A percentile compares a stretch with the other conserved stretches of the same genome.
These are phyloP conservation scores for Hyperopisus bebe DNA, from an alignment of 2,113 vertebrate genomes.

Conservation along the genomic window DNA sequence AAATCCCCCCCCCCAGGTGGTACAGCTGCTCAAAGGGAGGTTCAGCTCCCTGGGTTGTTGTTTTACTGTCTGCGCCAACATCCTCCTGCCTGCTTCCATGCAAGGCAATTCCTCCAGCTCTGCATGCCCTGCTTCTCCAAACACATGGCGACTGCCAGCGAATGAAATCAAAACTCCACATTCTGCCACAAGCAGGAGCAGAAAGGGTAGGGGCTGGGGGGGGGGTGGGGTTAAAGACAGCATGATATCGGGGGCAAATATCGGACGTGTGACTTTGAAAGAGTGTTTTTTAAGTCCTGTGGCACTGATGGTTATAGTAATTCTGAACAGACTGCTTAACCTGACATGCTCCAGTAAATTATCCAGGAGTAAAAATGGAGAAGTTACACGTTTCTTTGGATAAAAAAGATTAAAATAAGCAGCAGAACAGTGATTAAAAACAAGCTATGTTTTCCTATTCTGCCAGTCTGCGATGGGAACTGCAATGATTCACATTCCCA, in stretches of 20 bases:
- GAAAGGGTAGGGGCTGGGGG: neutral
- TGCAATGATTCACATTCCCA: neutral
- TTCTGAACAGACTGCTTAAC: neutral
- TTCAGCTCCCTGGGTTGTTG: too few species aligned
- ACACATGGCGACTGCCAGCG: neutral
- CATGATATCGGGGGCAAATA: neutral
- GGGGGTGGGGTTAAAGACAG: neutral
- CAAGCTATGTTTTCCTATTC: neutral
- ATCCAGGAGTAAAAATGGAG: neutral
- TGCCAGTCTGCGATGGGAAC: neutral
- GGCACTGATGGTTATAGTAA: neutral
- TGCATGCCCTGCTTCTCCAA: neutral
- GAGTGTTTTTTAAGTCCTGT: neutral
- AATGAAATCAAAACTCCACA: neutral
- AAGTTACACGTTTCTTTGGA: neutral
- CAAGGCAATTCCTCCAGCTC: neutral
- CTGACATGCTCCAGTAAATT: neutral
- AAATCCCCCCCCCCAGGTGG: neutral
- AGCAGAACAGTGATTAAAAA: too few species aligned
- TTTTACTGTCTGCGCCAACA: constrained; percentile 21
- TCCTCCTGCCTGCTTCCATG: constrained; percentile 14
- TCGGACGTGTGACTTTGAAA: neutral
- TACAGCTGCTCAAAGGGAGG: constrained; percentile 11
- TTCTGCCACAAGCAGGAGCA: neutral
- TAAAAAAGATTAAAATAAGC: neutral